These are phyloP conservation scores for Diarsia dahlii DNA, from an alignment of 2,888 invertebrate genomes.

Conservation along the genomic window DNA sequence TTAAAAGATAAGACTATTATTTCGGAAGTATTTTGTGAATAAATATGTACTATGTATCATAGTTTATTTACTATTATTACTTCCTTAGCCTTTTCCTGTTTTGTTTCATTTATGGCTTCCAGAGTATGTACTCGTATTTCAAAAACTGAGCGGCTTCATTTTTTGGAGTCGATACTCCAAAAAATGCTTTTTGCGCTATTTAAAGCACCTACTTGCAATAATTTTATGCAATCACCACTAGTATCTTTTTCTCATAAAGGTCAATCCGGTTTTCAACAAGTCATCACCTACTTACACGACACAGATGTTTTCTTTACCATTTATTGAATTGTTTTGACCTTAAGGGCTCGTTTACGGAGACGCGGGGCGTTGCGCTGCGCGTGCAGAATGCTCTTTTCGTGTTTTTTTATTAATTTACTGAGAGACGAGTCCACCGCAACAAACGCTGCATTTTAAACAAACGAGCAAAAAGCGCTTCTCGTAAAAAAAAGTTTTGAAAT, in stretches of 20 bases:
- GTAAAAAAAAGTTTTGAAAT: too few relatives aligned
- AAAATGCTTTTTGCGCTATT: too few relatives aligned
- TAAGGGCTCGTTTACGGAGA: too few relatives aligned
- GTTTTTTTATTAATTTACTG: too few relatives aligned
- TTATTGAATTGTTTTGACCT: neutral
- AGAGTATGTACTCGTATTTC: neutral
- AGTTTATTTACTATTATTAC: neutral
- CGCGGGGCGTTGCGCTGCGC: too few relatives aligned
- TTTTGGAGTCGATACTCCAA: too few relatives aligned
- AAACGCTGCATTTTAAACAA: too few relatives aligned
- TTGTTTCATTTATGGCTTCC: neutral
- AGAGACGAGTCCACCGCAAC: too few relatives aligned
- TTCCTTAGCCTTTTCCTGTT: neutral
- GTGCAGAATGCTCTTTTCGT: too few relatives aligned
- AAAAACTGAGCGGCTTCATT: too few relatives aligned
- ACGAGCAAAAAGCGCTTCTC: too few relatives aligned
- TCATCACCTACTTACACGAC: neutral
- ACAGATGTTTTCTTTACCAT: neutral
- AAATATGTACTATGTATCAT: neutral
- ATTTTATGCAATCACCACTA: constrained; percentile 5
- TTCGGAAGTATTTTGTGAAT: constrained; percentile 37
- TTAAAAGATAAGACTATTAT: constrained; percentile 57
- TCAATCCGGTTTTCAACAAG: constrained; percentile 5
- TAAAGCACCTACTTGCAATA: too few relatives aligned
- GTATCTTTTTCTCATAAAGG: constrained; percentile 10